These are phyloP conservation scores for Pachyuromys duprasi DNA, from an alignment of 2,797 vertebrate species.

Conservation along the genomic window DNA sequence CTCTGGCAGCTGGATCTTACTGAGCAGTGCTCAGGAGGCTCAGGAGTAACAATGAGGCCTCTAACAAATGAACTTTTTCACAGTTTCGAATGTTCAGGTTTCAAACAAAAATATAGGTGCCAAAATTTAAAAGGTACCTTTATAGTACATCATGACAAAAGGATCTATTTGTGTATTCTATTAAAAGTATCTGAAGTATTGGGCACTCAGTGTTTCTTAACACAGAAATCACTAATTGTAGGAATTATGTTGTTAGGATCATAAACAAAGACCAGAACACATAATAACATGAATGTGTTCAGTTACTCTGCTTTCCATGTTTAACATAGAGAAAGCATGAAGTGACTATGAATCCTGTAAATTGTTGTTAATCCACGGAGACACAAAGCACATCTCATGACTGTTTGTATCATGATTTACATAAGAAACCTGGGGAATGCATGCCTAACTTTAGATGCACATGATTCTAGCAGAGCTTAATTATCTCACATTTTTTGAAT, in stretches of 20 bases:
- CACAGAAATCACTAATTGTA: background rate
- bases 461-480: slow-evolving; percentile 52
- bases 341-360: background rate
- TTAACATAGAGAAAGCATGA: background rate
- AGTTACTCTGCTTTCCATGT: background rate
- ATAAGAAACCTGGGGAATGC: slow-evolving; percentile 10
- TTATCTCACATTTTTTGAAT: slow-evolving; percentile 74
- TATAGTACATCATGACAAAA: background rate
- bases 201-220: background rate
- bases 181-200: background rate
- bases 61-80: background rate
- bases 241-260: slow-evolving; percentile 5
- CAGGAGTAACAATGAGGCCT: background rate
- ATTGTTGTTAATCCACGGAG: slow-evolving; percentile 32
- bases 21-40: background rate
- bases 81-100: slow-evolving; percentile 2
- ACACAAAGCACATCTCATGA: slow-evolving; percentile 39
- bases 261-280: background rate
- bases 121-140: background rate
- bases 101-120: slow-evolving; percentile 4
- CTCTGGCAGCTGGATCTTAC: slow-evolving; percentile 62
- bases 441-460: background rate
- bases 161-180: background rate
- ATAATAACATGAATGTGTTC: background rate
- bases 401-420: background rate